phyloP scores from a whole-genome alignment of 2,888 invertebrate species.

The Meta bourneti region DNA sequence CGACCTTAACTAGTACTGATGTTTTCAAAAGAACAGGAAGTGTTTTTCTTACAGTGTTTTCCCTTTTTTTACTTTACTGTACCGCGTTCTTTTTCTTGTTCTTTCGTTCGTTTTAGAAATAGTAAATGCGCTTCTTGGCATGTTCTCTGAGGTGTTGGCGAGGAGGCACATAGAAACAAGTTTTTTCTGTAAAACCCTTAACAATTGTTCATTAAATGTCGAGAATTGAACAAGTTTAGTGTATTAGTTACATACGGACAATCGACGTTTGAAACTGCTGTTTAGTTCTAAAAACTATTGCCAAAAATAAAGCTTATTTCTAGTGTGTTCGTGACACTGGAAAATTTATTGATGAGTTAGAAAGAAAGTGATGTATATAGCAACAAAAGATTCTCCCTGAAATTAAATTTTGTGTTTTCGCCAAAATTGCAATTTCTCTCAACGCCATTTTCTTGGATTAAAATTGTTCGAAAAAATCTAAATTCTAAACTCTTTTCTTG shows the following conservation, averaged over 20 bases:
- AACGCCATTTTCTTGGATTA: neutral
- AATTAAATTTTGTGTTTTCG: too few species aligned
- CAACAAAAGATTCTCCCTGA: too few species aligned
- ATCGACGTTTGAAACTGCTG: too few species aligned
- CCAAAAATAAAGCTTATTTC: too few species aligned
- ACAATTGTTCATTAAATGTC: too few species aligned
- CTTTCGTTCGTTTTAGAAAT: neutral
- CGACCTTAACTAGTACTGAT: neutral
- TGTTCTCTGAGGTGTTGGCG: neutral
- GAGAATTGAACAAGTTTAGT: too few species aligned
- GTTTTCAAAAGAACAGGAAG: neutral
- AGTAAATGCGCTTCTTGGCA: neutral
- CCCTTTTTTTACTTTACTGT: neutral
- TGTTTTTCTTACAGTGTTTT: neutral
- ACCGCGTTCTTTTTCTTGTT: neutral
- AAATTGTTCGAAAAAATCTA: neutral
- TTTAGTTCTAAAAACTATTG: too few species aligned
- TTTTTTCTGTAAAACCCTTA: neutral
- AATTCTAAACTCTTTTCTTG: neutral
- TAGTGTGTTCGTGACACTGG: too few species aligned
- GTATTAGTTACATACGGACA: too few species aligned
- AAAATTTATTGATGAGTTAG: too few species aligned
- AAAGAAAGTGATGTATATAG: too few species aligned
- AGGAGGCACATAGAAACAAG: neutral
- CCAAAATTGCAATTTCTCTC: too few species aligned